Conservation (phyloP, 1,140 invertebrate genomes). For the Drosophila sp. region DNA sequence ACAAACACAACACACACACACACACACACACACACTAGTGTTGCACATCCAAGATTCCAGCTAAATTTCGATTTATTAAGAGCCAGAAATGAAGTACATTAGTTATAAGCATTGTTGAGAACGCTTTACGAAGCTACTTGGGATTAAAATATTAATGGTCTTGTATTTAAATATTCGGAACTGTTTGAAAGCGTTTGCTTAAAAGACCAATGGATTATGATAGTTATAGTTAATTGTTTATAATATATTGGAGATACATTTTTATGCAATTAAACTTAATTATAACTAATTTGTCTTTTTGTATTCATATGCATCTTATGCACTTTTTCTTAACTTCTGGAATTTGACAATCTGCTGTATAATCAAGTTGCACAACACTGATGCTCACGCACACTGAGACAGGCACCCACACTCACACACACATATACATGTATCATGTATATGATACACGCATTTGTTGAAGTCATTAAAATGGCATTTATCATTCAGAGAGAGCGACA, state of each 20-base stretch:
- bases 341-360: background rate
- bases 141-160: background rate
- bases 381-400: background rate
- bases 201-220: too few species aligned
- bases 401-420: constrained; percentile 1
- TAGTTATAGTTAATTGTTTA: too few species aligned
- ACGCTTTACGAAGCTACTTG: too few species aligned
- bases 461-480: constrained; percentile 81
- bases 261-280: background rate
- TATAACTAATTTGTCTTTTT: too few species aligned
- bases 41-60: constrained; percentile 4
- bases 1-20: constrained; percentile 6
- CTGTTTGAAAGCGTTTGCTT: too few species aligned
- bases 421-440: background rate
- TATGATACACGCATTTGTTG: constrained; percentile 51
- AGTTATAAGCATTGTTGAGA: background rate
- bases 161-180: too few species aligned
- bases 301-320: background rate
- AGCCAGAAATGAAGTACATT: background rate
- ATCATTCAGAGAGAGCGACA: constrained; percentile 53
- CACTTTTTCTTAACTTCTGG: background rate
- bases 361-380: constrained; percentile 32
- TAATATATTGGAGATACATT: too few species aligned
- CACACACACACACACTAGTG: constrained; percentile 14
- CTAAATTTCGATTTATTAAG: constrained; percentile 11